These are phyloP conservation scores for Notoglanidium macrostoma DNA, from an alignment of 2,797 vertebrate species.

Conservation along the genomic window DNA sequence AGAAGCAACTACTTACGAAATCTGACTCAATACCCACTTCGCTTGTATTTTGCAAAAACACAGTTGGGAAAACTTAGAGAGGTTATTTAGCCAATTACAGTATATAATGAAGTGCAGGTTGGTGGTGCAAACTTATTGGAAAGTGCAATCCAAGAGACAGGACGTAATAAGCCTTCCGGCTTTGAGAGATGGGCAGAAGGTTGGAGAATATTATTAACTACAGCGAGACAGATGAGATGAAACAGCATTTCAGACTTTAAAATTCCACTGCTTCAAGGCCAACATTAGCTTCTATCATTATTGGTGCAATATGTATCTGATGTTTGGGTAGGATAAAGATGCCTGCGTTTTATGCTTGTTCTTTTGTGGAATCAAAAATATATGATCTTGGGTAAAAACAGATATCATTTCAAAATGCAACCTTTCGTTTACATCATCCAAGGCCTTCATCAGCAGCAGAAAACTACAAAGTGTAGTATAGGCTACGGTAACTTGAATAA, in stretches of 20 bases:
- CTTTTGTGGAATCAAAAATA: background rate
- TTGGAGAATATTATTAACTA: constrained; percentile 48
- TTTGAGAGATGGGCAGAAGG: constrained; percentile 36
- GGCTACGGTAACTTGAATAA: background rate
- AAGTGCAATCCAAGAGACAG: constrained; percentile 58
- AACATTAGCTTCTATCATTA: constrained; percentile 39
- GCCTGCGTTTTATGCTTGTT: background rate
- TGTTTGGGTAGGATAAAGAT: background rate
- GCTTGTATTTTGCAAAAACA: constrained; percentile 18
- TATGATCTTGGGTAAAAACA: background rate
- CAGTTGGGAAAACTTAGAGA: constrained; percentile 19
- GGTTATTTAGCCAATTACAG: constrained; percentile 65
- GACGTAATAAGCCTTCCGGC: constrained; percentile 64
- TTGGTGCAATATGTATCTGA: constrained; percentile 30
- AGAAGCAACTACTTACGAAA: constrained; percentile 15
- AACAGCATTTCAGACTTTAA: constrained; percentile 43
- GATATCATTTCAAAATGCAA: background rate
- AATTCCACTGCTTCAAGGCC: constrained; percentile 29
- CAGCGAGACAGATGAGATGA: constrained; percentile 19
- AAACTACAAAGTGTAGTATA: background rate
- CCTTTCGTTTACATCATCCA: constrained; percentile 25
- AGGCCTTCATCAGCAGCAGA: constrained; percentile 14
- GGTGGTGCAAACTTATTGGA: constrained; percentile 64
- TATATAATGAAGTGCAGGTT: constrained; percentile 68
- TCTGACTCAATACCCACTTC: constrained; percentile 16